Conservation (phyloP, 2,113 vertebrate species). For the Prionailurus bengalensis region DNA sequence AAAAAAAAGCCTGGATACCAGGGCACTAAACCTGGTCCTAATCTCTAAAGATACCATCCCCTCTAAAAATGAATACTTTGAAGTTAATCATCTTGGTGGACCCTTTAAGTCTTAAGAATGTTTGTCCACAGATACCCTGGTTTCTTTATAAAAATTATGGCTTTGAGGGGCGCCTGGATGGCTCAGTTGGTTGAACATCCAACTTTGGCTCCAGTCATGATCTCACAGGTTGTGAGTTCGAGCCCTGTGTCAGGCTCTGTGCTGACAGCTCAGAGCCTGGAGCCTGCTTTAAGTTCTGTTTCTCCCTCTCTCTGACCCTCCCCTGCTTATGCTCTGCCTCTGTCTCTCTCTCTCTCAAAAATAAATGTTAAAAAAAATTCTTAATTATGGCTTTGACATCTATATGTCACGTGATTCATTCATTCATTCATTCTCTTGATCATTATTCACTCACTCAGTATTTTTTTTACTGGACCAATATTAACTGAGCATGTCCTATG, state of each 20-base stretch:
- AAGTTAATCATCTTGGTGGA: background rate
- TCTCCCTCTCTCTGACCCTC: too few species aligned
- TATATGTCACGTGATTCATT: background rate
- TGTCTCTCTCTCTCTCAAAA: too few species aligned
- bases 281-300: too few species aligned
- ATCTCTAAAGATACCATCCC: background rate
- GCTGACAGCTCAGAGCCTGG: too few species aligned
- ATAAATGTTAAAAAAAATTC: too few species aligned
- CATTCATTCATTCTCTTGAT: background rate
- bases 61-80: background rate
- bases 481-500: background rate
- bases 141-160: background rate
- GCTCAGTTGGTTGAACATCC: too few species aligned
- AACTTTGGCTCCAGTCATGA: too few species aligned
- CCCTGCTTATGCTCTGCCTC: too few species aligned
- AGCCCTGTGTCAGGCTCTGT: too few species aligned
- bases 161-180: background rate
- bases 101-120: background rate
- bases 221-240: too few species aligned
- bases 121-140: background rate
- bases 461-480: background rate
- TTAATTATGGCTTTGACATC: background rate
- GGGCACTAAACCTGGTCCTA: background rate
- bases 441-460: background rate
- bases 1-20: background rate